Evolutionary conservation across 2,888 invertebrate genomes (phyloP), one percentile per base, ranked within the genome.

Genomic region (Smittia aterrima): DNA sequence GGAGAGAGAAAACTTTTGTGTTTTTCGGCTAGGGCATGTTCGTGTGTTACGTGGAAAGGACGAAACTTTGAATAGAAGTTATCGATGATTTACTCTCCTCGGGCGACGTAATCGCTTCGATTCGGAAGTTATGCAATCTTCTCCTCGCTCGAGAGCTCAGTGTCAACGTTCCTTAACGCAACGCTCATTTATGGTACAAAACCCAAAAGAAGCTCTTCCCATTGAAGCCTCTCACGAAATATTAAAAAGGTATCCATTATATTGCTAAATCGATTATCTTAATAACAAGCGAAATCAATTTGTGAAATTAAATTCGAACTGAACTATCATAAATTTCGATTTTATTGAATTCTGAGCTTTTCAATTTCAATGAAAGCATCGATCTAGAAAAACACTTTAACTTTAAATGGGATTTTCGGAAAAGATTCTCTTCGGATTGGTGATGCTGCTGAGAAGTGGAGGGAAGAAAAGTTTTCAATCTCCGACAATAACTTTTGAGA

Each of bases 231-330:
- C 64, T 27, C 40, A 70, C 4, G 38, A 62, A 72, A 72, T 18
- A 72, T 62, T 72, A 62, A 72, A 72, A 72, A 72, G 72, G 72
- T 72, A 72, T 72, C 72, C 72, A 72, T 72, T 72, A 72, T 72
- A 40, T 62, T 24, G 58, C 58, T 72, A 72, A 72, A 72, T 72
- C 72, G 72, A 72, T 72, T 72, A 72, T 72, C 72, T 72, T 72
- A 72, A 72, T 72, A 72, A 72, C 72, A 72, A 72, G 58, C 72
- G 40, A 72, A 72, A 72, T 72, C 72, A 72, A 72, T 72, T 72
- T 72, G 62, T 62, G 62, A 72, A 72, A 72, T 72, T 58, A 72
- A 72, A 72, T 72, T 62, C 40, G 38, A 62, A 20, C 62, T 62
- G 40, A 72, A 72, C 72, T 72, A 62, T 72, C 72, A 72, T 72